Conservation (phyloP, 1,140 invertebrate genomes). For the Trichoplusia ni region DNA sequence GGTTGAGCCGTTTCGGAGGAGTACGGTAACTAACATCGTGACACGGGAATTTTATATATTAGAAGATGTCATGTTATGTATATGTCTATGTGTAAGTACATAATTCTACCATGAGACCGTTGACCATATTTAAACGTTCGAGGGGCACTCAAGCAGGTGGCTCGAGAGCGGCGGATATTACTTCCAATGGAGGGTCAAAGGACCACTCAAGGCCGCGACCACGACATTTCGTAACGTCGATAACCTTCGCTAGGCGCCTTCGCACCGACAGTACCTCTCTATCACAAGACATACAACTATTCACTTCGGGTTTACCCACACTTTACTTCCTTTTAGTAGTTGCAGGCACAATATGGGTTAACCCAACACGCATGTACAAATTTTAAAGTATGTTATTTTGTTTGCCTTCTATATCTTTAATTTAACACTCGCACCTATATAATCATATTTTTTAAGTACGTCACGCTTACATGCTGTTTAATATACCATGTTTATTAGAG, state of each 20-base stretch:
- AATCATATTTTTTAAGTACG: neutral
- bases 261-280: neutral
- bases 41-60: no score
- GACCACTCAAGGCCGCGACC: constrained; percentile 65
- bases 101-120: constrained; percentile 15
- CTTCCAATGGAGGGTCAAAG: constrained; percentile 64
- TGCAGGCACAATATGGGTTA: no score
- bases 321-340: neutral
- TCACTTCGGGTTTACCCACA: neutral
- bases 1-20: no score
- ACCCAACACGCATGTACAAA: neutral
- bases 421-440: neutral
- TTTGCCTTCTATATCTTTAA: neutral
- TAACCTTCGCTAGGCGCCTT: constrained; percentile 61
- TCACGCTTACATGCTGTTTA: constrained; percentile 5
- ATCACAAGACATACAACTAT: neutral
- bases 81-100: neutral
- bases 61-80: no score
- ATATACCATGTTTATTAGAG: constrained; percentile 5
- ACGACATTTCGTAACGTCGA: constrained; percentile 62
- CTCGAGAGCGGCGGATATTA: constrained; percentile 46
- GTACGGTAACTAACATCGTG: no score
- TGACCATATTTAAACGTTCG: constrained; percentile 40
- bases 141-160: constrained; percentile 65
- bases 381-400: neutral